These are phyloP conservation scores for Chiroxiphia lanceolata DNA, from an alignment of 2,797 vertebrate species.

Conservation along the genomic window DNA sequence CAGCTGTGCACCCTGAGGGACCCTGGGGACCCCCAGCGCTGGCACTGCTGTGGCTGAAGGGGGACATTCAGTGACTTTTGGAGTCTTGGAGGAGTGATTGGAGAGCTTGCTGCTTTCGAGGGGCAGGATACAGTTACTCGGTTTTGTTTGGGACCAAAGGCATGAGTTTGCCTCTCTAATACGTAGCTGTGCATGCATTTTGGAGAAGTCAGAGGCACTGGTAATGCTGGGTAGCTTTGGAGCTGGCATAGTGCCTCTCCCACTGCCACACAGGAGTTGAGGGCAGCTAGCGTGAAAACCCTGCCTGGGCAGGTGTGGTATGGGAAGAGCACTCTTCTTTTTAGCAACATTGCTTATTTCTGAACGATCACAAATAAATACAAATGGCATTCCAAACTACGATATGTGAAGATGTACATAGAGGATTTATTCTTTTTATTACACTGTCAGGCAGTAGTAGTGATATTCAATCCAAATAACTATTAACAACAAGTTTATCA, in stretches of 20 bases:
- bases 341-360: neutral
- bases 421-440: neutral
- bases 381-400: neutral
- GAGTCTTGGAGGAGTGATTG: neutral
- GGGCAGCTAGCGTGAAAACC: neutral
- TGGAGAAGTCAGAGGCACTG: neutral
- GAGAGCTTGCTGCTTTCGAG: neutral
- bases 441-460: neutral
- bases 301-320: accelerated
- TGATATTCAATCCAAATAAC: neutral
- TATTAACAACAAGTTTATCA: neutral
- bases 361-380: neutral
- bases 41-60: neutral
- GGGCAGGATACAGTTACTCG: neutral
- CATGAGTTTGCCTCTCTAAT: accelerated
- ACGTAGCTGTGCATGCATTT: neutral
- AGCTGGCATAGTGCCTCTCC: accelerated
- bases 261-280: accelerated
- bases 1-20: neutral
- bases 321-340: neutral
- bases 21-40: accelerated
- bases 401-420: neutral
- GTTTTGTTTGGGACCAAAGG: neutral
- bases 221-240: neutral
- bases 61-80: neutral